phyloP scores from a whole-genome alignment of 2,113 vertebrate genomes.

The Donacobius atricapilla region DNA sequence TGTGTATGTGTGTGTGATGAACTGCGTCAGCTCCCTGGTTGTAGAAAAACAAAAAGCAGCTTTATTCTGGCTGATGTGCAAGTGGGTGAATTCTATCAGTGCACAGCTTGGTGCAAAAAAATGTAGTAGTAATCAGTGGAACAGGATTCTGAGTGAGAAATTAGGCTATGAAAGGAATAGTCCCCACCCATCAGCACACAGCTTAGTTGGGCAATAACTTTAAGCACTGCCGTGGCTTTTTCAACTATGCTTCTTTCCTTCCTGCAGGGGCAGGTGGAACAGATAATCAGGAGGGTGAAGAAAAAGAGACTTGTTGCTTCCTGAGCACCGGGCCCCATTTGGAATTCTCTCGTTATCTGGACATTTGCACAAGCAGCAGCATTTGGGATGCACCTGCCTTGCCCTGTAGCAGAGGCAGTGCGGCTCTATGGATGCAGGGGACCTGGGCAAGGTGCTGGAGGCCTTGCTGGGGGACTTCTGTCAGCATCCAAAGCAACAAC shows the following conservation, averaged over 20 bases:
- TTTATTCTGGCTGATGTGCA: not conserved
- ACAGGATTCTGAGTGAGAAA: not conserved
- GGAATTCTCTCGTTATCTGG: rapidly evolving
- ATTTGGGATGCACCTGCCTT: not conserved
- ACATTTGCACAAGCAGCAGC: not conserved
- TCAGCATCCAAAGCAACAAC: not conserved
- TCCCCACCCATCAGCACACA: not conserved
- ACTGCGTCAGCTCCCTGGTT: no score
- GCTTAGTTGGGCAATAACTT: not conserved
- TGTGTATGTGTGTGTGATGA: no score
- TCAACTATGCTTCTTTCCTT: not conserved
- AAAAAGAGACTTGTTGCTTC: not conserved
- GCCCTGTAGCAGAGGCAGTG: no score
- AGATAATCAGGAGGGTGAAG: not conserved
- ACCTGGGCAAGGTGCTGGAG: not conserved
- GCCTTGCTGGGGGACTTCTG: not conserved
- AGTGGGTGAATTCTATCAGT: not conserved
- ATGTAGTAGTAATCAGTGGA: not conserved
- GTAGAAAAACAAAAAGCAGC: not conserved
- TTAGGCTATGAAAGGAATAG: not conserved
- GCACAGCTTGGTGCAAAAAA: not conserved
- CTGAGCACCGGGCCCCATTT: not conserved
- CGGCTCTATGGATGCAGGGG: not conserved
- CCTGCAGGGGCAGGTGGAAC: not conserved
- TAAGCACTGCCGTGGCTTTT: not conserved